Percentiles rank a stretch among this genome's conserved stretches.
Conservation (phyloP, 2,113 vertebrate genomes). For the Peromyscus leucopus region DNA sequence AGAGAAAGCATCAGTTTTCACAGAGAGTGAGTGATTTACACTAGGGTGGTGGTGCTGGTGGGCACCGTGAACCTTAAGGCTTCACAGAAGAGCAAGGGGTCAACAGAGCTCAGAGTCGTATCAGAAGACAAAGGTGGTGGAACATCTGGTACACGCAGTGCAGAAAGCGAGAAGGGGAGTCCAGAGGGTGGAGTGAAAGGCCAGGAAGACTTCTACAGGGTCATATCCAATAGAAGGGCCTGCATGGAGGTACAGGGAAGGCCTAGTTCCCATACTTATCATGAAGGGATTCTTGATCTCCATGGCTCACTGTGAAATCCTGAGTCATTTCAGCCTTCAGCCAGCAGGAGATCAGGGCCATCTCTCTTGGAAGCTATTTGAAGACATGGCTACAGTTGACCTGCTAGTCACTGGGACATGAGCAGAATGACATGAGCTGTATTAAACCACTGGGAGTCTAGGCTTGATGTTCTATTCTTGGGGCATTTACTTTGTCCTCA, state of each 20-base stretch:
- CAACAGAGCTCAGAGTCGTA: not conserved
- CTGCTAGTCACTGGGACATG: not conserved
- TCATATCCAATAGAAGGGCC: not conserved
- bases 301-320: not conserved
- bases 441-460: not conserved
- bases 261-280: not conserved
- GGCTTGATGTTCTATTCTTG: not conserved
- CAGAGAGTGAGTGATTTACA: not conserved
- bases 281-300: not conserved
- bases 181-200: not conserved
- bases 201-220: not conserved
- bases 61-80: not conserved
- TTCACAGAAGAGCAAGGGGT: not conserved
- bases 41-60: not conserved
- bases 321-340: not conserved
- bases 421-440: not conserved
- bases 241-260: accelerated
- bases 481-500: not conserved
- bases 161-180: not conserved
- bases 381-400: not conserved
- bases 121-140: not conserved
- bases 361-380: not conserved
- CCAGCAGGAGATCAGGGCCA: not conserved
- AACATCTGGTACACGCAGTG: accelerated
- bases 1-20: not conserved